Evolutionary conservation across 2,888 invertebrate species (phyloP).

Genomic region (Synergus laeviventris): DNA sequence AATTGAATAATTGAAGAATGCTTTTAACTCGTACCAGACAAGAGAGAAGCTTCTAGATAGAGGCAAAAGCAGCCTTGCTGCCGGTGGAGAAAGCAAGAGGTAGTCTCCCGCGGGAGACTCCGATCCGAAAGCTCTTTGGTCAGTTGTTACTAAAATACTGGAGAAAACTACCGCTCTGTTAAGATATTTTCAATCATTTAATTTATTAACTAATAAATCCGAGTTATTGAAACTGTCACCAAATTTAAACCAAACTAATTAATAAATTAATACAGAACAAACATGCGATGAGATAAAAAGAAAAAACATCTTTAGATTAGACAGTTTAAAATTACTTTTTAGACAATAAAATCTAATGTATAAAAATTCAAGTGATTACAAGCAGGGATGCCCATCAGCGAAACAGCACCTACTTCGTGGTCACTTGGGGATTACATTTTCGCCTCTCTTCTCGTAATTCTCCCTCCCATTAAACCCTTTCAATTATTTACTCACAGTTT

Average conservation of each 20-base stretch:
- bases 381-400: slow-evolving; percentile 34
- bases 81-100: slow-evolving; percentile 48
- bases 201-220: background rate
- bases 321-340: background rate
- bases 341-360: background rate
- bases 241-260: too few species aligned
- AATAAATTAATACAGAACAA: too few species aligned
- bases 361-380: slow-evolving; percentile 9
- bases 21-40: slow-evolving; percentile 51
- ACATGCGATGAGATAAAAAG: too few species aligned
- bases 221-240: too few species aligned
- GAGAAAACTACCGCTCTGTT: background rate
- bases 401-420: slow-evolving; percentile 60
- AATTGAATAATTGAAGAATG: slow-evolving; percentile 57
- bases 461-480: slow-evolving; percentile 72
- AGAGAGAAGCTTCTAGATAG: slow-evolving; percentile 50
- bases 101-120: slow-evolving; percentile 54
- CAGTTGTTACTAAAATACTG: slow-evolving; percentile 10
- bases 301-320: background rate
- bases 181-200: background rate
- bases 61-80: slow-evolving; percentile 49
- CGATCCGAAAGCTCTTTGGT: slow-evolving; percentile 53
- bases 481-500: slow-evolving; percentile 72
- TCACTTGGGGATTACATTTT: slow-evolving; percentile 67
- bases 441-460: slow-evolving; percentile 67